These are phyloP conservation scores for Amphilophus citrinellus DNA, from an alignment of 2,113 vertebrate species.

Conservation along the genomic window DNA sequence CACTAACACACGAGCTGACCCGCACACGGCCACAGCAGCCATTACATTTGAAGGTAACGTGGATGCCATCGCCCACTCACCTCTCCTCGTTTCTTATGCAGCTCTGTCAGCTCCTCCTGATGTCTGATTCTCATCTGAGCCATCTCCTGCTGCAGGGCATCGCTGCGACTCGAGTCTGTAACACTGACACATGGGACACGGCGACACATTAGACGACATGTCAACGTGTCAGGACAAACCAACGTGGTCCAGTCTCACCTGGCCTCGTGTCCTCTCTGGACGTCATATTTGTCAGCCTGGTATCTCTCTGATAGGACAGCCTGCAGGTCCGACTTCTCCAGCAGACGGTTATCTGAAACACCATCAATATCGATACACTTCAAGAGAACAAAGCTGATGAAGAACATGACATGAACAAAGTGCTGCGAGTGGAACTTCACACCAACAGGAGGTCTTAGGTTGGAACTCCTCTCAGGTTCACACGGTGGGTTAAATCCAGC, in stretches of 20 bases:
- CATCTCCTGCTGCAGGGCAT: conserved; percentile 91
- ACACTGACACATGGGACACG: conserved; percentile 69
- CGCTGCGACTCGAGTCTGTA: conserved; percentile 83
- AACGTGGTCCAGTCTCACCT: conserved; percentile 80
- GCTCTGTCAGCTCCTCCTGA: conserved; percentile 95
- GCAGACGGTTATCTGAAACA: conserved; percentile 89
- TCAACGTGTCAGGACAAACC: not conserved
- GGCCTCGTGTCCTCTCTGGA: conserved; percentile 89
- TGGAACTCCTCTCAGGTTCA: too few species aligned
- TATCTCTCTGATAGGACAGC: conserved; percentile 92
- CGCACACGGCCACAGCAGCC: too few species aligned
- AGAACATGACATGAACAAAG: too few species aligned
- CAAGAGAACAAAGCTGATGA: too few species aligned
- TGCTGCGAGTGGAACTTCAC: too few species aligned
- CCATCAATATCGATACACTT: too few species aligned
- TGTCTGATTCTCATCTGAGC: conserved; percentile 93
- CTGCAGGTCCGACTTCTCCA: conserved; percentile 95
- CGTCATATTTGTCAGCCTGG: conserved; percentile 92
- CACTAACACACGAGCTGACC: too few species aligned
- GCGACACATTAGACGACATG: not conserved
- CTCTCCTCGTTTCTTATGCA: conserved; percentile 98
- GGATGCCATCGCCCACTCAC: conserved; percentile 69
- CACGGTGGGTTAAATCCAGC: not conserved
- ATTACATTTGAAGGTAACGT: too few species aligned
- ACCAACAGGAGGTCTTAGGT: too few species aligned